Evolutionary conservation across 1,140 invertebrate species (phyloP).

Genomic region (Xylocopa sonorina): DNA sequence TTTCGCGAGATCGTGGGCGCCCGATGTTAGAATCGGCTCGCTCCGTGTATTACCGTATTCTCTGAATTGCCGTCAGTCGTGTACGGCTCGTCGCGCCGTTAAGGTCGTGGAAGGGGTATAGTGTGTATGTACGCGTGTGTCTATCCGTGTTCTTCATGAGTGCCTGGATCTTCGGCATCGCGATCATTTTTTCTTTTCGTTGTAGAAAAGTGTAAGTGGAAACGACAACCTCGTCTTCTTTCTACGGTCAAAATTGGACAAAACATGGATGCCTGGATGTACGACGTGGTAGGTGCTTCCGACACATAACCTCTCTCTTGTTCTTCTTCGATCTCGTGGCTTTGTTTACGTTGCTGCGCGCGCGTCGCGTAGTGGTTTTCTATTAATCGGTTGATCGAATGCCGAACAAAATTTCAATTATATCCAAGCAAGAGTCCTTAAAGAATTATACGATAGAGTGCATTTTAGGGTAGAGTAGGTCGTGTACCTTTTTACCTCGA

Average conservation of each 20-base stretch:
- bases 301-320: conserved; percentile 40
- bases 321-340: conserved; percentile 59
- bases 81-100: conserved; percentile 74
- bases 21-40: conserved; percentile 24
- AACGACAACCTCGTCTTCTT: neutral
- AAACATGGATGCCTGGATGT: conserved; percentile 80
- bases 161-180: neutral
- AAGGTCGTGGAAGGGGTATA: conserved; percentile 35
- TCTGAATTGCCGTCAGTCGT: conserved; percentile 70
- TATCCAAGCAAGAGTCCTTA: neutral
- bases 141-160: neutral
- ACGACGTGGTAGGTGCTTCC: conserved; percentile 76
- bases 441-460: neutral
- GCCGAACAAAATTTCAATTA: neutral
- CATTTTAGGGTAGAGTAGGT: too few relatives aligned
- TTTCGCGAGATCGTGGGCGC: conserved; percentile 23
- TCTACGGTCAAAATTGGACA: conserved; percentile 12
- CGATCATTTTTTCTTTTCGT: neutral
- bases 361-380: conserved; percentile 17
- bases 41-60: conserved; percentile 57
- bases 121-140: neutral
- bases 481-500: too few relatives aligned
- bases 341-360: conserved; percentile 64
- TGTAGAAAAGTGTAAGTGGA: neutral
- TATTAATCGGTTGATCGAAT: conserved; percentile 15